Percentiles rank a stretch among this genome's conserved stretches.
Conservation (phyloP, 2,888 invertebrate genomes). For the Amphiduros pacificus region DNA sequence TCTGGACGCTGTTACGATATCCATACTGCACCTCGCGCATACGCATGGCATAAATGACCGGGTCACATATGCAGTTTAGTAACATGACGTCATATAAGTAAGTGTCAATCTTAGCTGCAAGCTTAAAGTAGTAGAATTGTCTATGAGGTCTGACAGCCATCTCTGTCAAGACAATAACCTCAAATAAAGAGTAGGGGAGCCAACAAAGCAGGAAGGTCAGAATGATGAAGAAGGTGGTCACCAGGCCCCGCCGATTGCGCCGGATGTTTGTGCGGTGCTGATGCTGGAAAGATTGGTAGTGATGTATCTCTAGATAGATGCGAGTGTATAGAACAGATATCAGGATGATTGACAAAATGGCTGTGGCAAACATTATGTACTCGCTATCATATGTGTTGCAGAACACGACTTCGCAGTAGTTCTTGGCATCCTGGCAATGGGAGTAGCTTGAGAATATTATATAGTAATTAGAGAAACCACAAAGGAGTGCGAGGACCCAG, state of each 20-base stretch:
- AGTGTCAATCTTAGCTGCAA: constrained; percentile 2
- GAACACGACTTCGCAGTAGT: constrained; percentile 9
- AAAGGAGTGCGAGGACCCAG: constrained; percentile 17
- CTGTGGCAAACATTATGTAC: constrained; percentile 20
- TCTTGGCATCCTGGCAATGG: constrained; percentile 8
- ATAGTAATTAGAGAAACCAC: constrained; percentile 21
- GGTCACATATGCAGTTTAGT: constrained; percentile 25
- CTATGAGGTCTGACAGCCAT: background rate
- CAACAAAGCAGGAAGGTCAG: constrained; percentile 44
- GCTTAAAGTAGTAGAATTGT: constrained; percentile 6
- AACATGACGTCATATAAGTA: constrained; percentile 22
- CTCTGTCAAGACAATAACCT: constrained; percentile 33
- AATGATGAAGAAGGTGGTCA: constrained; percentile 45
- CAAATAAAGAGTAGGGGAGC: constrained; percentile 43
- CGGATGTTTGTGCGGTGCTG: background rate
- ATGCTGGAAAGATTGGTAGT: constrained; percentile 7
- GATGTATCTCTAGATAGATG: constrained; percentile 23
- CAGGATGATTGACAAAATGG: constrained; percentile 15
- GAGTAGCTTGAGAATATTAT: constrained; percentile 9
- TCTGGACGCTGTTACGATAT: constrained; percentile 9
- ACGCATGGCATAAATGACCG: constrained; percentile 26
- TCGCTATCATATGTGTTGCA: constrained; percentile 17
- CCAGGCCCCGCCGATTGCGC: constrained; percentile 41
- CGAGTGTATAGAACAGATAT: constrained; percentile 20
- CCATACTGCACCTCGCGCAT: constrained; percentile 26